Evolutionary conservation across 2,113 vertebrate species (phyloP).

Genomic region (Gymnocephalus cernua): DNA sequence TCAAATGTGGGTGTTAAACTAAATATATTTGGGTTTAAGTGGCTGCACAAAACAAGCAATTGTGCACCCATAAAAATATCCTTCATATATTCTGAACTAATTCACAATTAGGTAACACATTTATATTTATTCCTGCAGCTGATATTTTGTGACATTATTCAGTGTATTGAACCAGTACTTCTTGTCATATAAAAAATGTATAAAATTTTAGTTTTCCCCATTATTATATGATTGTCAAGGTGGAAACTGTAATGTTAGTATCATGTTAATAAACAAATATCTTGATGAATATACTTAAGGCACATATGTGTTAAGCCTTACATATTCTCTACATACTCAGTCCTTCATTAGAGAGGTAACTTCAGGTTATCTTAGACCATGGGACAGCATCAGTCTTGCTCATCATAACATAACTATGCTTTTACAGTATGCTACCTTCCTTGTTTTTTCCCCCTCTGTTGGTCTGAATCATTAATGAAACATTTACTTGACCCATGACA

Average conservation of each 20-base stretch:
- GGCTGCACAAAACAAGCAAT: background rate
- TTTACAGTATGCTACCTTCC: background rate
- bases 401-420: background rate
- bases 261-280: background rate
- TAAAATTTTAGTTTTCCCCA: background rate
- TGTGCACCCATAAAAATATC: background rate
- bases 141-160: slow-evolving; percentile 5
- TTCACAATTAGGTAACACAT: background rate
- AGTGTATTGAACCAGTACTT: background rate
- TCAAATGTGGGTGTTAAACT: background rate
- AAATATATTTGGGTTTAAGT: background rate
- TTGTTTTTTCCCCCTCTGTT: background rate
- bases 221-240: background rate
- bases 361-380: background rate
- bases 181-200: background rate
- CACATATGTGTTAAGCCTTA: background rate
- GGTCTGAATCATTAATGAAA: slow-evolving; percentile 74
- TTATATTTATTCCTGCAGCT: background rate
- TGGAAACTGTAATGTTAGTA: background rate
- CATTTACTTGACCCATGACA: slow-evolving; percentile 70
- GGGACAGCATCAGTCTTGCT: background rate
- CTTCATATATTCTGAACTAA: background rate
- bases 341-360: background rate
- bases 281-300: background rate
- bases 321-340: background rate